Evolutionary conservation across 1,140 invertebrate genomes (phyloP), one percentile per base, ranked within the genome.

Genomic region (Varroa destructor): DNA sequence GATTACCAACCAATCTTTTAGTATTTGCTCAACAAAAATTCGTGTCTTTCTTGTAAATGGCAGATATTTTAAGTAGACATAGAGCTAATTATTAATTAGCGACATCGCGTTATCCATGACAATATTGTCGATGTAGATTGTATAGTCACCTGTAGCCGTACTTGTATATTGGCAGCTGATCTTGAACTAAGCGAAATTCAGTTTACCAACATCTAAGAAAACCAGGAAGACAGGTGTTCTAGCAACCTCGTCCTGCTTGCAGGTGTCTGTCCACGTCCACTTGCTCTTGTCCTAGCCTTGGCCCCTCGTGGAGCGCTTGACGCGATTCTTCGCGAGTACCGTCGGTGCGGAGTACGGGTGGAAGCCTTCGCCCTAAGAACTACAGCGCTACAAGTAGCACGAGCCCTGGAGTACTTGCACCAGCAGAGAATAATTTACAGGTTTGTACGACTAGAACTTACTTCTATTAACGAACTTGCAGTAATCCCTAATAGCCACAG

Each of bases 351-450:
- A 0, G 87, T 87, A 0, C 86, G 86, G 75, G 82, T 98, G 6
- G 86, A 88, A 36, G 83, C 88, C 0, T 87, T 87, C 72, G 88
- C 87, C 0, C 83, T 96, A 56, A 70, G 70, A 46, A 43, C 54
- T 55, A 51, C 36, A 37, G 40, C 51, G 14, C 36, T 36, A 14
- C 76, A 87, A 83, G 87, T 93, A 6, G 90, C 93, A 0, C 88
- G 91, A 77, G 94, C 95, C 1, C 84, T 99, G 25, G 93, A 96
- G 78, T 99, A 98, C 81, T 82, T 99, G 2, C 96, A 99, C 81
- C 86, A 89, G 40, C 86, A 91, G 72, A 87, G 89, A 73, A 93
- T 99, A 3, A 95, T 99, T 72, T 98, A 99, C 79, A 82, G 61
- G 83, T 67, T 14, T 37, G 37, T 25, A 40, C 40, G 46, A 37